Percentiles rank a stretch among this genome's conserved stretches.
These are phyloP conservation scores for Eptatretus atami DNA, from an alignment of 2,797 vertebrate species.

Conservation along the genomic window DNA sequence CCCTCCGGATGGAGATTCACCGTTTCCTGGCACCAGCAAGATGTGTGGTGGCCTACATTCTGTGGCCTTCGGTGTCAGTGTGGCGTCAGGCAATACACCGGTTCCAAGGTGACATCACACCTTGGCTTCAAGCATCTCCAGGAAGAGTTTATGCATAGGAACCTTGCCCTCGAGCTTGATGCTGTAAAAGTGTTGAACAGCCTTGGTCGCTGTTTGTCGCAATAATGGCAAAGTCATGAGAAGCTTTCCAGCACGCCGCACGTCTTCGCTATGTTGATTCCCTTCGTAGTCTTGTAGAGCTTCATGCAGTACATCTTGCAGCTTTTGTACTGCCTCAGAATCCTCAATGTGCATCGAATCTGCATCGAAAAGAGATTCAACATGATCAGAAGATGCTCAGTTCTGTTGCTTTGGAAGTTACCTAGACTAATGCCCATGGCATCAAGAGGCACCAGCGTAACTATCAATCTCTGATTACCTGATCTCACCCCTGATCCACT, in stretches of 20 bases:
- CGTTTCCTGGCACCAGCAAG: too few species aligned
- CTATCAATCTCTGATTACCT: too few species aligned
- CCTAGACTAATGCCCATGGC: too few species aligned
- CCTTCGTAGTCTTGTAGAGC: slow-evolving; percentile 94
- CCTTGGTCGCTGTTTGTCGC: slow-evolving; percentile 90
- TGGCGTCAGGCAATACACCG: too few species aligned
- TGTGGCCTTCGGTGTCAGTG: too few species aligned
- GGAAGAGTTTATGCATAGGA: slow-evolving; percentile 99
- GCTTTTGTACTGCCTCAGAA: slow-evolving; percentile 85
- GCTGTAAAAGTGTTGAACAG: slow-evolving; percentile 98
- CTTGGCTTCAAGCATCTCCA: slow-evolving; percentile 99
- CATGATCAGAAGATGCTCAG: background rate
- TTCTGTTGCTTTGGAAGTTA: too few species aligned
- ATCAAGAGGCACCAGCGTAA: too few species aligned
- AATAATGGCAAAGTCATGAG: slow-evolving; percentile 92
- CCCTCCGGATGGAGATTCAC: too few species aligned
- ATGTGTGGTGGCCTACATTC: too few species aligned
- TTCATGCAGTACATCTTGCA: slow-evolving; percentile 89
- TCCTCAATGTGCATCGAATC: slow-evolving; percentile 99
- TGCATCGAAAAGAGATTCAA: slow-evolving; percentile 12
- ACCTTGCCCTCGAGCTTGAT: slow-evolving; percentile 99
- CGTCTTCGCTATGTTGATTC: slow-evolving; percentile 70
- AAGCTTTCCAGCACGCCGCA: slow-evolving; percentile 74
- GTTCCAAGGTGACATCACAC: slow-evolving; percentile 29
- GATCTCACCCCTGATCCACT: too few species aligned